Conservation (phyloP, 2,113 vertebrate genomes). For the Pleuronectes platessa region DNA sequence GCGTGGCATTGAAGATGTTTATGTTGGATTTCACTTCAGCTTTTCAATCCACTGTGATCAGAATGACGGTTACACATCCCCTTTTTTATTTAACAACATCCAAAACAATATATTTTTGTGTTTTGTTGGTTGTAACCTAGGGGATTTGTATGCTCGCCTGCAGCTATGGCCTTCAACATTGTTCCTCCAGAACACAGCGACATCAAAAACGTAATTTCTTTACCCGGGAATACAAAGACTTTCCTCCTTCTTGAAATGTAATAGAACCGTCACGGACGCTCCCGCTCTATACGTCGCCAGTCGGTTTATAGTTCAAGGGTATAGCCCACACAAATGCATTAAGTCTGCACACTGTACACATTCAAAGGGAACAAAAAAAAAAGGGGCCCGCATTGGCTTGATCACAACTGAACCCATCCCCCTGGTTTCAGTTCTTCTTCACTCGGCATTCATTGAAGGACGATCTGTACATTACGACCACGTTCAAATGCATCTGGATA, state of each 20-base stretch:
- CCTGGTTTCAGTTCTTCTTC: constrained; percentile 27
- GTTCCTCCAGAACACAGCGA: constrained; percentile 52
- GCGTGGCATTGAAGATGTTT: constrained; percentile 14
- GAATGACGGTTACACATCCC: neutral
- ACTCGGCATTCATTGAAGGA: constrained; percentile 22
- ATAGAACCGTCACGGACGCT: constrained; percentile 37
- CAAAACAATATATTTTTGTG: constrained; percentile 46
- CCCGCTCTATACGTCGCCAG: constrained; percentile 10
- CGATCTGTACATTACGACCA: constrained; percentile 7
- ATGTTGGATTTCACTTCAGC: constrained; percentile 15
- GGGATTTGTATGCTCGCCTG: constrained; percentile 62
- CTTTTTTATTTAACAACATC: constrained; percentile 6
- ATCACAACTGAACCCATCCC: constrained; percentile 41
- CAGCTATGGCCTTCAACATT: constrained; percentile 70
- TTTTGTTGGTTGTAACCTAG: constrained; percentile 53
- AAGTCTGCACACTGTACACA: constrained; percentile 49
- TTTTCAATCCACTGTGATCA: constrained; percentile 30
- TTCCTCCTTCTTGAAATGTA: constrained; percentile 49
- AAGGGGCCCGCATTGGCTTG: constrained; percentile 33
- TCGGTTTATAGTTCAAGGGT: constrained; percentile 70
- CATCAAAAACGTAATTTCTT: constrained; percentile 71
- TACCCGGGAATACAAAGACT: constrained; percentile 63
- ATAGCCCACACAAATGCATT: constrained; percentile 57
- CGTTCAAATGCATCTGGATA: constrained; percentile 31
- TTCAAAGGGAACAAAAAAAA: constrained; percentile 59